phyloP scores from a whole-genome alignment of 2,888 invertebrate species.

The Cryptosula pallasiana region DNA sequence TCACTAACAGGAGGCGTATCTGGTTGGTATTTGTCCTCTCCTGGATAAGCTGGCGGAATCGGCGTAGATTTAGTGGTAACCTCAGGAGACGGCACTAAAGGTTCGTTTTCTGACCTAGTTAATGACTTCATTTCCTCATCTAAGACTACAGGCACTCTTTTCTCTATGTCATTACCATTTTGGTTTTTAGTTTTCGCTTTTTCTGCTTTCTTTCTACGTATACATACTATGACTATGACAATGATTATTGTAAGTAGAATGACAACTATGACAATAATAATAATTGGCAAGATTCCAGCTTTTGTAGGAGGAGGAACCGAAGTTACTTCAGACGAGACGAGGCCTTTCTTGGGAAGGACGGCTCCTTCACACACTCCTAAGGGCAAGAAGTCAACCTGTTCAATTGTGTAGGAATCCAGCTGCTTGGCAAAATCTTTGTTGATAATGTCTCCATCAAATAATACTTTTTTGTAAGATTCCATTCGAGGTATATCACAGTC shows the following conservation, averaged over 20 bases:
- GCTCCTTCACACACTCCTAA: not conserved
- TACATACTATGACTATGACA: not conserved
- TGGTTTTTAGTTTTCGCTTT: not conserved
- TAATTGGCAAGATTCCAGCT: not conserved
- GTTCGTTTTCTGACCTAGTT: not conserved
- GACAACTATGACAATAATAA: not conserved
- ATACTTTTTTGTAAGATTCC: not conserved
- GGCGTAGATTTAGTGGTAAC: not conserved
- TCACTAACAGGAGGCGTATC: slow-evolving; percentile 20
- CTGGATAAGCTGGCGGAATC: slow-evolving; percentile 6
- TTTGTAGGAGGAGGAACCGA: not conserved
- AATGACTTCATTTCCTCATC: slow-evolving; percentile 20
- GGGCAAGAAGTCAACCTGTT: not conserved
- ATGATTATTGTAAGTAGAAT: not conserved
- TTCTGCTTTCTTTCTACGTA: not conserved
- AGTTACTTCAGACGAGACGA: not conserved
- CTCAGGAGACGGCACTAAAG: not conserved
- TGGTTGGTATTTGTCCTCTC: not conserved
- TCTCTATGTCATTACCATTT: slow-evolving; percentile 11
- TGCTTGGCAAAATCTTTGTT: not conserved
- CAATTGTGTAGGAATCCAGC: not conserved
- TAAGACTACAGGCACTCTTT: not conserved
- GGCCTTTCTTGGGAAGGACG: not conserved
- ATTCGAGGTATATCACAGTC: not conserved
- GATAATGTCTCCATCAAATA: not conserved